Conservation (phyloP, 2,888 invertebrate genomes). For the Physocephala rufipes region DNA sequence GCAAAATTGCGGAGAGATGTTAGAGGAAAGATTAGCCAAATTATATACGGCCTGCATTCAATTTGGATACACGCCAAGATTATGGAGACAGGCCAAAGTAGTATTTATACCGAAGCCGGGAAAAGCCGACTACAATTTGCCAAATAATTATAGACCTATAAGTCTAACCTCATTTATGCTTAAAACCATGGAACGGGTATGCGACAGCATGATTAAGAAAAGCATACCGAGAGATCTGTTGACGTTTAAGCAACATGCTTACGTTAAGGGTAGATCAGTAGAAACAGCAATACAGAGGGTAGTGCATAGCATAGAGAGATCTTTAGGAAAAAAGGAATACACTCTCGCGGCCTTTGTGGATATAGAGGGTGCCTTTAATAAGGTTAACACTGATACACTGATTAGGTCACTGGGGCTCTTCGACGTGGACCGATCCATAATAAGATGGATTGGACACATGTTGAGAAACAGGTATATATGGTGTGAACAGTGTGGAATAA, state of each 20-base stretch:
- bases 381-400: background rate
- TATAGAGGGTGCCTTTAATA: background rate
- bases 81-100: background rate
- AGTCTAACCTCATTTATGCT: background rate
- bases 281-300: too few species aligned
- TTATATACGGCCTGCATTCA: background rate
- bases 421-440: background rate
- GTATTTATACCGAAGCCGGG: background rate
- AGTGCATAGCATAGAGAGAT: too few species aligned
- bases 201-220: background rate
- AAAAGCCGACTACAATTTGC: background rate
- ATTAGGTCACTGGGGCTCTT: background rate
- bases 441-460: slow-evolving; percentile 1
- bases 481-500: background rate
- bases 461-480: background rate
- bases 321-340: background rate
- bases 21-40: background rate
- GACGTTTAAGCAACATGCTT: background rate
- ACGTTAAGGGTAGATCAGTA: background rate
- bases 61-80: background rate
- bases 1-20: background rate
- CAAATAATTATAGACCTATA: background rate
- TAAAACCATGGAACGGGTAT: background rate
- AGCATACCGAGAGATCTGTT: background rate
- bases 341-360: background rate